These are phyloP conservation scores for Dinomys branickii DNA, from an alignment of 2,113 vertebrate species.

Conservation along the genomic window DNA sequence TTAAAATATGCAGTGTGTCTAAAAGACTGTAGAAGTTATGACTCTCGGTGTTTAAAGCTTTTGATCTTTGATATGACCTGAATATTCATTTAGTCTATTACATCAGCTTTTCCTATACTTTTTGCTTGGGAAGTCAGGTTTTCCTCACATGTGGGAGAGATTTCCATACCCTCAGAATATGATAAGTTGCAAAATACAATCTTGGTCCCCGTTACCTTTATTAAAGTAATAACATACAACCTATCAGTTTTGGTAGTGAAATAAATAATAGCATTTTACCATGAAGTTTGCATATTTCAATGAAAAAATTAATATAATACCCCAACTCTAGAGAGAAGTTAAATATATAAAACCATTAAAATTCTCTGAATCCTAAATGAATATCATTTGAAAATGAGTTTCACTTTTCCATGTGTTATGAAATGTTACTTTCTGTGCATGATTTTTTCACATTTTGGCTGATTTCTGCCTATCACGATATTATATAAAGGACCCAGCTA, in stretches of 20 bases:
- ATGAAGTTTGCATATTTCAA: background rate
- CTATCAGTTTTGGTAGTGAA: background rate
- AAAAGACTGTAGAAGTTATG: background rate
- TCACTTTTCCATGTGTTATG: accelerated
- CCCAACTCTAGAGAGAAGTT: background rate
- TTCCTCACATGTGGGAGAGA: background rate
- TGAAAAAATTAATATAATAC: background rate
- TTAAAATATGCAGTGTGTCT: background rate
- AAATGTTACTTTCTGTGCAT: accelerated
- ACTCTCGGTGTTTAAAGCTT: background rate
- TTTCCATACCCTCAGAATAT: background rate
- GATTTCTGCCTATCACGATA: background rate
- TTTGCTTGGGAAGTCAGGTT: background rate
- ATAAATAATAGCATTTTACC: background rate
- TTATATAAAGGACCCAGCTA: background rate
- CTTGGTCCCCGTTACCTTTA: background rate
- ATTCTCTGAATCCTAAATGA: background rate
- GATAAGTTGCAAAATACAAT: background rate
- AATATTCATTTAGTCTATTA: background rate
- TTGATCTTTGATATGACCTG: background rate
- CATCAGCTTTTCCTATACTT: background rate
- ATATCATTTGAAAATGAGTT: background rate
- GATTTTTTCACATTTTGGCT: background rate
- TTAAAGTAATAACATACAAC: background rate
- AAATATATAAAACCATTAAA: background rate